Percentiles rank a stretch among this genome's conserved stretches.
phyloP scores from a whole-genome alignment of 2,797 vertebrate genomes.

The Glyptemys insculpta region DNA sequence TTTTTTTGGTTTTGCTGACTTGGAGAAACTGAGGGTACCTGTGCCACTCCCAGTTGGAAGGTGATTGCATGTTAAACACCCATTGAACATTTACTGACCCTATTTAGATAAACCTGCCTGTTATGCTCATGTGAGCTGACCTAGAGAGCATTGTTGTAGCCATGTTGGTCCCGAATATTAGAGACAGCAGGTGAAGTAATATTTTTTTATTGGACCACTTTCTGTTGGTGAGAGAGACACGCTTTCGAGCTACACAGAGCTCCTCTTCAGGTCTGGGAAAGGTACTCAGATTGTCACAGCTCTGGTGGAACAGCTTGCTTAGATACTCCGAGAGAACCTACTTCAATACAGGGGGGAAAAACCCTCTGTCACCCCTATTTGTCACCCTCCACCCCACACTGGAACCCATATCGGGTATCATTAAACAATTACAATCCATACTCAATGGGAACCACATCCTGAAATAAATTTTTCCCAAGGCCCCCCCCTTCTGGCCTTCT shows the following conservation, averaged over 20 bases:
- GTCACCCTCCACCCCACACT: neutral
- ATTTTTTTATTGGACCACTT: neutral
- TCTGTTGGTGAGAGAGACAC: neutral
- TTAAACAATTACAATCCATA: neutral
- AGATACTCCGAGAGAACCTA: neutral
- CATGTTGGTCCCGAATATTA: neutral
- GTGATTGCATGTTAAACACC: slow-evolving; percentile 49
- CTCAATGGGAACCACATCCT: neutral
- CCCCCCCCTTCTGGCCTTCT: neutral
- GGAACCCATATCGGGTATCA: neutral
- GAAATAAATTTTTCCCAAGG: neutral
- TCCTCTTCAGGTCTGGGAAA: neutral
- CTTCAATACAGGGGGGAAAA: neutral
- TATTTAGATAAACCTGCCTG: slow-evolving; percentile 24
- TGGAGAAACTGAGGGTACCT: slow-evolving; percentile 25
- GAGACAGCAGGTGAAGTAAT: neutral
- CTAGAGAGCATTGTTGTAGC: neutral
- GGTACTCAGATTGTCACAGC: neutral
- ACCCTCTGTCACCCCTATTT: neutral
- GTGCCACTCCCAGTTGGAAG: slow-evolving; percentile 48
- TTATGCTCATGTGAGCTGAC: slow-evolving; percentile 42
- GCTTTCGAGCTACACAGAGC: neutral
- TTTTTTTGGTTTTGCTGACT: slow-evolving; percentile 14
- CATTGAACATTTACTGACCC: slow-evolving; percentile 51
- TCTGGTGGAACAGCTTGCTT: neutral